Percentiles rank a stretch among this genome's conserved stretches.
Evolutionary conservation across 2,888 invertebrate species (phyloP).

Genomic region (Blastobasis lacticolella): DNA sequence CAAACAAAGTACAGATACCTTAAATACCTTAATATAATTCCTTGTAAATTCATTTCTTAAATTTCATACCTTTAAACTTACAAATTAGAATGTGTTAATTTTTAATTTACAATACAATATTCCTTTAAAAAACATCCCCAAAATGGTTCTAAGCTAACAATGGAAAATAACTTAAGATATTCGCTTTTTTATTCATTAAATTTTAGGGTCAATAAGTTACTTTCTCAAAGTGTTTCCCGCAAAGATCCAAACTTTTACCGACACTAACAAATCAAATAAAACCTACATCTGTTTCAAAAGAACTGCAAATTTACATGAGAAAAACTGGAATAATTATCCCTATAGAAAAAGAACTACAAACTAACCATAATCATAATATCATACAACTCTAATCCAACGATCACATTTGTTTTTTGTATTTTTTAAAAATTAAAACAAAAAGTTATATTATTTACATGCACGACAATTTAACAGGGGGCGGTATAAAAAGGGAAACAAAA

Average conservation of each 20-base stretch:
- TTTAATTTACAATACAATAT: no score
- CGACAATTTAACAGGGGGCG: neutral
- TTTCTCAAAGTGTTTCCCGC: conserved; percentile 16
- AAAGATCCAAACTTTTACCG: conserved; percentile 13
- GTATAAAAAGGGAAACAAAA: conserved; percentile 1
- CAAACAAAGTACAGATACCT: no score
- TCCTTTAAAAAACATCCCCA: neutral
- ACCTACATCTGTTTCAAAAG: conserved; percentile 14
- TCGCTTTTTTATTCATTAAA: neutral
- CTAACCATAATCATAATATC: neutral
- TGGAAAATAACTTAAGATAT: neutral
- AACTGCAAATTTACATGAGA: conserved; percentile 11
- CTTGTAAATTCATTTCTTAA: conserved; percentile 22
- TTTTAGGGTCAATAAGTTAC: neutral
- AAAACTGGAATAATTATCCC: neutral
- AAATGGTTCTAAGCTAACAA: conserved; percentile 1
- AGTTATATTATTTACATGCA: neutral
- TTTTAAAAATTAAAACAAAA: conserved; percentile 3
- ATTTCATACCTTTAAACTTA: conserved; percentile 3
- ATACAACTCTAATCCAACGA: conserved; percentile 1
- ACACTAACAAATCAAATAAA: neutral
- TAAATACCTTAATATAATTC: conserved; percentile 19
- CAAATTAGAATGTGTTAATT: no score
- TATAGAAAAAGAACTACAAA: neutral
- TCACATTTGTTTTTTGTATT: conserved; percentile 1